Evolutionary conservation across 1,140 invertebrate genomes (phyloP).

Genomic region (Aplysia californica): DNA sequence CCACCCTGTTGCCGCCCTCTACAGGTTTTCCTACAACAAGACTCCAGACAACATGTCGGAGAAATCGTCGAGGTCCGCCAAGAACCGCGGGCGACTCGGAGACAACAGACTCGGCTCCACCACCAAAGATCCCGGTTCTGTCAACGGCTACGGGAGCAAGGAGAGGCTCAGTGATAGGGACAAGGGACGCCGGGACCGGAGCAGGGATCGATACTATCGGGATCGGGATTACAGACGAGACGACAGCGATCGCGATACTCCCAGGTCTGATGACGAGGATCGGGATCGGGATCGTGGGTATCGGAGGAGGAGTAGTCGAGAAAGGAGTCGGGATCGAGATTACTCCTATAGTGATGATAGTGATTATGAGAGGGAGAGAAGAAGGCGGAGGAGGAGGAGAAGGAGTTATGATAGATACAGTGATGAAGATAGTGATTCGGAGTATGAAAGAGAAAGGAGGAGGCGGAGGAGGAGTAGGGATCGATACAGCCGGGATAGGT

Average conservation of each 20-base stretch:
- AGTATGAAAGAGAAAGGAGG: background rate
- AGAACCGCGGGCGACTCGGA: too few relatives aligned
- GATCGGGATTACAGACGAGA: conserved; percentile 21
- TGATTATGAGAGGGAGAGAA: conserved; percentile 6
- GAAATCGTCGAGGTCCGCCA: too few relatives aligned
- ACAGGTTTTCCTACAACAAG: too few relatives aligned
- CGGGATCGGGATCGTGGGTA: too few relatives aligned
- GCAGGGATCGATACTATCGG: background rate
- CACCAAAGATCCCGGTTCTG: too few relatives aligned
- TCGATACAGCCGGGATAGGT: background rate
- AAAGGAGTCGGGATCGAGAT: too few relatives aligned
- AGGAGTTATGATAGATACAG: conserved; percentile 8
- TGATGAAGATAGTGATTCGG: conserved; percentile 11
- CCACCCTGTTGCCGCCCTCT: too few relatives aligned
- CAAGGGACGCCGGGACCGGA: background rate
- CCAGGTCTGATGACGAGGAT: too few relatives aligned
- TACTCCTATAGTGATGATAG: conserved; percentile 22
- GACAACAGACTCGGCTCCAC: too few relatives aligned
- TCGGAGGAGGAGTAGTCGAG: background rate
- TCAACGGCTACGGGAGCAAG: background rate
- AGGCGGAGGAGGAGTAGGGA: conserved; percentile 5
- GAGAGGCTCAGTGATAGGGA: background rate
- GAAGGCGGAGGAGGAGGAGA: conserved; percentile 8
- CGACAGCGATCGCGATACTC: too few relatives aligned
- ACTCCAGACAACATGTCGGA: too few relatives aligned